Conservation (phyloP, 2,113 vertebrate genomes). For the Oncorhynchus mykiss region DNA sequence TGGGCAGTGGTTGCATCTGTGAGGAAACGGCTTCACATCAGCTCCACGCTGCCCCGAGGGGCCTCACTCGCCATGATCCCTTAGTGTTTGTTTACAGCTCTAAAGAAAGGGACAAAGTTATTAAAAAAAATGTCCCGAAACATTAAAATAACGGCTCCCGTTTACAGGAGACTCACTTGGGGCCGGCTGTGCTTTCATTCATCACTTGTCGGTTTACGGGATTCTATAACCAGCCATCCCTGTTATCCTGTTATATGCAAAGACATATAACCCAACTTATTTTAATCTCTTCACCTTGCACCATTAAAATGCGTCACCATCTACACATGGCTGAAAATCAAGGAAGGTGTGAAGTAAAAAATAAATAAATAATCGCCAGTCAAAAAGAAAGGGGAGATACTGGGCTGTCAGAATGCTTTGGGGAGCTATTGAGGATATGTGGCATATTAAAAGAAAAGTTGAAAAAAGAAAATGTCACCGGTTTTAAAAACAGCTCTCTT, state of each 20-base stretch:
- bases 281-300: too few relatives aligned
- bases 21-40: constrained; percentile 22
- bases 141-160: constrained; percentile 39
- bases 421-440: constrained; percentile 18
- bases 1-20: constrained; percentile 6
- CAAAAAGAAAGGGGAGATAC: not conserved
- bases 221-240: not conserved
- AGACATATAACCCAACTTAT: too few relatives aligned
- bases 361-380: not conserved
- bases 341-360: not conserved
- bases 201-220: constrained; percentile 41
- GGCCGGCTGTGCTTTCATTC: constrained; percentile 42
- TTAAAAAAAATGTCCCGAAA: constrained; percentile 11
- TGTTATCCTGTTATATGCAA: too few relatives aligned
- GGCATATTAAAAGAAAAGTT: constrained; percentile 22
- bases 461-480: constrained; percentile 6
- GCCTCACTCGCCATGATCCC: constrained; percentile 12
- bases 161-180: constrained; percentile 26
- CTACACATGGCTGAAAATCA: not conserved
- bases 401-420: constrained; percentile 9
- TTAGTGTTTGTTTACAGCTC: constrained; percentile 39
- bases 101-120: constrained; percentile 24
- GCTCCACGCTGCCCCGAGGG: not conserved
- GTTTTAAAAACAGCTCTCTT: constrained; percentile 30
- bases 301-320: too few relatives aligned